phyloP scores from a whole-genome alignment of 2,888 invertebrate species.

The Chalcosyrphus nemorum region DNA sequence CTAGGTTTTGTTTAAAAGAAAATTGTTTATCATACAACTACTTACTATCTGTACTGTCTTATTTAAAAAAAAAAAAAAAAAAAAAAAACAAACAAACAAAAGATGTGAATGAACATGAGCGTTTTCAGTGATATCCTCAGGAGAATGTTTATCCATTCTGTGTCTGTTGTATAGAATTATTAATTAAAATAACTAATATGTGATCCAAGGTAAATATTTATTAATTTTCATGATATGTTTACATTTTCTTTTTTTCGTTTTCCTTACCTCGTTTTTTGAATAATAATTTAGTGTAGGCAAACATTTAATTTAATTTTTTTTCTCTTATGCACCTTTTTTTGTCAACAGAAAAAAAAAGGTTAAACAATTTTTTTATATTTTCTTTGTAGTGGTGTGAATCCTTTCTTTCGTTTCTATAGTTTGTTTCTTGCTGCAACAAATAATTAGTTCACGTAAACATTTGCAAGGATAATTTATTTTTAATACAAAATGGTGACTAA shows the following conservation, averaged over 20 bases:
- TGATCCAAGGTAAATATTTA: constrained; percentile 71
- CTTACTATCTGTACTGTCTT: constrained; percentile 64
- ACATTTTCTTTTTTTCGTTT: constrained; percentile 50
- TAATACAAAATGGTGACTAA: constrained; percentile 65
- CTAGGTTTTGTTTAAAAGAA: constrained; percentile 52
- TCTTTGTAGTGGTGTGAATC: constrained; percentile 69
- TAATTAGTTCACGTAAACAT: constrained; percentile 50
- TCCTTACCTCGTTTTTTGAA: constrained; percentile 33
- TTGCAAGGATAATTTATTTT: constrained; percentile 40
- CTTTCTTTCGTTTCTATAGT: constrained; percentile 68
- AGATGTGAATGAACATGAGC: constrained; percentile 63
- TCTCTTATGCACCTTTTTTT: constrained; percentile 40
- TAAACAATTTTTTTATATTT: constrained; percentile 40
- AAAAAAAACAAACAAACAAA: not conserved
- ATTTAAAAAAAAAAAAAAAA: constrained; percentile 1
- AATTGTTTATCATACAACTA: constrained; percentile 53
- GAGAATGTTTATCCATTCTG: constrained; percentile 60
- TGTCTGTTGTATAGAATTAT: constrained; percentile 64
- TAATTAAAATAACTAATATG: constrained; percentile 51
- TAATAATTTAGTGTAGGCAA: constrained; percentile 62
- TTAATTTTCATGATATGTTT: constrained; percentile 58
- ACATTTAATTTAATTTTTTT: constrained; percentile 50
- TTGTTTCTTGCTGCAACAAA: constrained; percentile 65
- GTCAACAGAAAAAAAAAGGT: constrained; percentile 5
- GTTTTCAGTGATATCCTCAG: constrained; percentile 73